phyloP scores from a whole-genome alignment of 2,113 vertebrate species.

The Carassius gibelio region DNA sequence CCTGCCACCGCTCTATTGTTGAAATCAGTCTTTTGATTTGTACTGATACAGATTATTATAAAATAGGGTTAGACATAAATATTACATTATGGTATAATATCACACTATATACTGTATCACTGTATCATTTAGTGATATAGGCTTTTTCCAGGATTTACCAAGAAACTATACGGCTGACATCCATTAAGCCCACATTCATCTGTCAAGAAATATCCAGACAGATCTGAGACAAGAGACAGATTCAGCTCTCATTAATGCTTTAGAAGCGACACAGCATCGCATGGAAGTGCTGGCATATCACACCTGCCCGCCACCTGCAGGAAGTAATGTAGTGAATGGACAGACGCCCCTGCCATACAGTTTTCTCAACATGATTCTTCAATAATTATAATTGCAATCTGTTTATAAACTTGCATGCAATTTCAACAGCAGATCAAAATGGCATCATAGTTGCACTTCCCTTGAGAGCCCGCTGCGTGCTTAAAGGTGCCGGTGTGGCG shows the following conservation, averaged over 20 bases:
- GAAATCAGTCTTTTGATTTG: too few relatives aligned
- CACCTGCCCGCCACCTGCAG: slow-evolving; percentile 50
- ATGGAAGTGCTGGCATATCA: slow-evolving; percentile 48
- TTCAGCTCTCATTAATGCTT: slow-evolving; percentile 30
- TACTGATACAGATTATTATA: background rate
- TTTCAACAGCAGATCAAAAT: slow-evolving; percentile 1
- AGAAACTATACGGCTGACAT: background rate
- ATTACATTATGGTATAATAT: background rate
- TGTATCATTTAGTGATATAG: background rate
- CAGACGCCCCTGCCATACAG: background rate
- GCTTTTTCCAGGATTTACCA: background rate
- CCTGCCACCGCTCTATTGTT: too few relatives aligned
- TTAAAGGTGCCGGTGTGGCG: slow-evolving; percentile 54
- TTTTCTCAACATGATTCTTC: slow-evolving; percentile 25
- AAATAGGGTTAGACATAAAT: background rate
- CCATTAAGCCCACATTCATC: slow-evolving; percentile 22
- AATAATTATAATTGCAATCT: slow-evolving; percentile 33
- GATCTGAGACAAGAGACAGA: slow-evolving; percentile 20
- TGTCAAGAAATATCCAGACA: slow-evolving; percentile 16
- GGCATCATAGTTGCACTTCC: background rate
- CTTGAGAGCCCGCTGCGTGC: slow-evolving; percentile 48
- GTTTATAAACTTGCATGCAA: slow-evolving; percentile 26
- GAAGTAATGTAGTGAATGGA: slow-evolving; percentile 58
- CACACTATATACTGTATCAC: background rate
- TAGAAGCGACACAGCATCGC: slow-evolving; percentile 19